Percentiles rank a stretch among this genome's conserved stretches.
Evolutionary conservation across 2,797 vertebrate species (phyloP).

Genomic region (Myiothlypis chrysogaster): DNA sequence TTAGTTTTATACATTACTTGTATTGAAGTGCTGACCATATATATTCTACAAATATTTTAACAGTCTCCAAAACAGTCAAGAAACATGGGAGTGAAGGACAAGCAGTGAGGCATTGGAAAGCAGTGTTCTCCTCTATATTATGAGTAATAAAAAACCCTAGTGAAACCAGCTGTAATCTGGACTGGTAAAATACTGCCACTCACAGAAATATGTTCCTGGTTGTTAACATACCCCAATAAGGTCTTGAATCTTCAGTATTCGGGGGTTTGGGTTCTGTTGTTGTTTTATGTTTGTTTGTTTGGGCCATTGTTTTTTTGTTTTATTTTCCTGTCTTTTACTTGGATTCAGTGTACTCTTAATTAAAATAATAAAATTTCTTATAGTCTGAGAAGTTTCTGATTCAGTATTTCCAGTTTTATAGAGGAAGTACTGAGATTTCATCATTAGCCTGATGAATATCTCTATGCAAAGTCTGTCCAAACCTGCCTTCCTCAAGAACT

Average conservation of each 20-base stretch:
- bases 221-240: neutral
- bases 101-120: neutral
- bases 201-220: neutral
- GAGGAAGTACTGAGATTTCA: neutral
- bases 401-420: neutral
- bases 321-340: neutral
- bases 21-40: neutral
- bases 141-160: neutral
- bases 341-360: neutral
- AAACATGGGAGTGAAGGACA: neutral
- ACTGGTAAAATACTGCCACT: neutral
- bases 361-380: neutral
- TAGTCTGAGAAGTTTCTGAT: neutral
- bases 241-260: neutral
- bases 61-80: neutral
- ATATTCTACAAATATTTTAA: neutral
- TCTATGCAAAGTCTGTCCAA: neutral
- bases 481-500: neutral
- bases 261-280: too few relatives aligned
- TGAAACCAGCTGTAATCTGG: neutral
- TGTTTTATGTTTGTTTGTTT: neutral
- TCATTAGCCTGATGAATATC: neutral
- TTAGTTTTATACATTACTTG: neutral
- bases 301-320: neutral
- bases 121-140: neutral